These are phyloP conservation scores for Neelides sp. DNA, from an alignment of 1,140 invertebrate genomes.

Conservation along the genomic window DNA sequence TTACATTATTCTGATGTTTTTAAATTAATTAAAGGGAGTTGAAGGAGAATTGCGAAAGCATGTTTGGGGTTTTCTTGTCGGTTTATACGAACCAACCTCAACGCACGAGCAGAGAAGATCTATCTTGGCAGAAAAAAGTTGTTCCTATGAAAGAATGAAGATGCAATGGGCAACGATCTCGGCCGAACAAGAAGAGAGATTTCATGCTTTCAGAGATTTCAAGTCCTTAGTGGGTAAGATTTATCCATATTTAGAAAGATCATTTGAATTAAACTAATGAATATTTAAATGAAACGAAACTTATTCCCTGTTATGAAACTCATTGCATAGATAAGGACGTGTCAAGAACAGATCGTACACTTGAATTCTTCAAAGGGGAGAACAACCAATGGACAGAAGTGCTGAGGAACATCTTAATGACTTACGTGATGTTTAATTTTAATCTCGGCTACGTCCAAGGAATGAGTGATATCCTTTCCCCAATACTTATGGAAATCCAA, in stretches of 20 bases:
- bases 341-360: constrained; percentile 81
- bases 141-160: constrained; percentile 92
- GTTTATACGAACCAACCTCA: constrained; percentile 63
- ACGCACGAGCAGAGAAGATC: constrained; percentile 55
- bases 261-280: background rate
- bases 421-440: constrained; percentile 99
- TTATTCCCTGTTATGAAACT: too few relatives aligned
- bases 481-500: constrained; percentile 76
- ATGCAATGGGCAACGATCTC: constrained; percentile 89
- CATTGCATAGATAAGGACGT: constrained; percentile 85
- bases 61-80: constrained; percentile 89
- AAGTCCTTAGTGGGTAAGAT: constrained; percentile 75
- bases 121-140: constrained; percentile 54
- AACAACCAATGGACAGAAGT: constrained; percentile 75
- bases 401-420: constrained; percentile 82
- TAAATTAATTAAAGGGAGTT: constrained; percentile 45
- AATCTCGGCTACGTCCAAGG: constrained; percentile 91
- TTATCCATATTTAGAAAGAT: constrained; percentile 1
- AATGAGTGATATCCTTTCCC: constrained; percentile 94
- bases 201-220: constrained; percentile 74
- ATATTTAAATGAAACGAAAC: background rate
- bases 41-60: constrained; percentile 57
- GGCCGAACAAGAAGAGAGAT: constrained; percentile 71
- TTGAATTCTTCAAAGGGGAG: constrained; percentile 81
- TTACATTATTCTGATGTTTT: constrained; percentile 7